Evolutionary conservation across 1,140 invertebrate genomes (phyloP).

Genomic region (Trachymyrmex septentrionalis): DNA sequence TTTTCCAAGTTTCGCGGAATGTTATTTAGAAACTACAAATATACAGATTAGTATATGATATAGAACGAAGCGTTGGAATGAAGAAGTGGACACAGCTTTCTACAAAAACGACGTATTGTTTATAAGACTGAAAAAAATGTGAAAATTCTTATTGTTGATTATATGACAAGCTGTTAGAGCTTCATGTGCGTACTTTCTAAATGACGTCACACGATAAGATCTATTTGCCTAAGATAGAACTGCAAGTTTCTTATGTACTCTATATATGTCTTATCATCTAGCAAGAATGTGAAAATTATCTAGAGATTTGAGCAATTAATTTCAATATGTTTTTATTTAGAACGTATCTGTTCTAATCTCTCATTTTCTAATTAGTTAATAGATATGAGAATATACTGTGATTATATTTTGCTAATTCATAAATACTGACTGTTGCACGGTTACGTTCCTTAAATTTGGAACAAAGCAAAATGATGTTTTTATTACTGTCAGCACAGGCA

Average conservation of each 20-base stretch:
- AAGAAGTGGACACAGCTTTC: conserved; percentile 67
- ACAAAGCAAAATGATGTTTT: conserved; percentile 25
- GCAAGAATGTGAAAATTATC: conserved; percentile 2
- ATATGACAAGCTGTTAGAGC: conserved; percentile 60
- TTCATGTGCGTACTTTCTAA: conserved; percentile 65
- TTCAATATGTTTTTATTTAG: conserved; percentile 30
- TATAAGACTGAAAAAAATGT: conserved; percentile 75
- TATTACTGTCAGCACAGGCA: neutral
- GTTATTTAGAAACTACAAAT: conserved; percentile 68
- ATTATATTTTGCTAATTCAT: conserved; percentile 8
- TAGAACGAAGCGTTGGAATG: conserved; percentile 38
- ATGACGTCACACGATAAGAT: conserved; percentile 50
- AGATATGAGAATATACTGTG: conserved; percentile 2
- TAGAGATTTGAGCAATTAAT: neutral
- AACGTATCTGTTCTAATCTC: neutral
- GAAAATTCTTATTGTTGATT: conserved; percentile 72
- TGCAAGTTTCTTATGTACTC: conserved; percentile 60
- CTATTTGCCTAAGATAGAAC: conserved; percentile 70
- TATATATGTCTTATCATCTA: neutral
- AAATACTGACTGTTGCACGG: neutral
- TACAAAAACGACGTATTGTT: conserved; percentile 71
- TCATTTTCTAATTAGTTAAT: neutral
- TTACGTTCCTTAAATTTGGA: conserved; percentile 14
- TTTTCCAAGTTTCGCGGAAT: conserved; percentile 68
- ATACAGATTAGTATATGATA: conserved; percentile 68